Evolutionary conservation across 2,113 vertebrate species (phyloP).

Genomic region (Echinops telfairi): DNA sequence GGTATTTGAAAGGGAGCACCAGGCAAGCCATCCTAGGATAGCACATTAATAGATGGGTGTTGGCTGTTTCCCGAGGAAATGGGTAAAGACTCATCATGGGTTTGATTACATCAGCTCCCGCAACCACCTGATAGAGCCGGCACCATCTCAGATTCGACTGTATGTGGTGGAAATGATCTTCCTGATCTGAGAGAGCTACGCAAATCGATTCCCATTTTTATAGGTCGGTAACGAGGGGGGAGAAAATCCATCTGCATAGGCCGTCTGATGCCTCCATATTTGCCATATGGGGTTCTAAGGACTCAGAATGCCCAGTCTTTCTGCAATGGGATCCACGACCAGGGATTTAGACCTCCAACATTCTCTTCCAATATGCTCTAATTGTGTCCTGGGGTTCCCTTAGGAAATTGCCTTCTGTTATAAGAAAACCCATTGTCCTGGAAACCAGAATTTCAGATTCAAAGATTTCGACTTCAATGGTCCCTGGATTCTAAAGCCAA

Average conservation of each 20-base stretch:
- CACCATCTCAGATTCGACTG: neutral
- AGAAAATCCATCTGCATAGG: neutral
- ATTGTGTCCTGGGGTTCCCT: neutral
- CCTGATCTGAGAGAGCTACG: neutral
- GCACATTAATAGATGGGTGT: too few species aligned
- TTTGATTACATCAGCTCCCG: neutral
- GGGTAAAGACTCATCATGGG: neutral
- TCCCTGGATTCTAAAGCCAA: neutral
- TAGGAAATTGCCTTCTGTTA: neutral
- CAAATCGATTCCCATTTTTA: neutral
- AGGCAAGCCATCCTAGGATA: too few species aligned
- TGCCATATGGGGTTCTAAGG: neutral
- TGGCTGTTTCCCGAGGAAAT: neutral
- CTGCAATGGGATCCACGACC: neutral
- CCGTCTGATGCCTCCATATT: neutral
- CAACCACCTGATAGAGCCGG: neutral
- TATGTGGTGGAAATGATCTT: neutral
- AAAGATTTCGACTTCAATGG: neutral
- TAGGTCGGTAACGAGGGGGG: neutral
- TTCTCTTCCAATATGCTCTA: neutral
- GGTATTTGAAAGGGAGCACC: too few species aligned
- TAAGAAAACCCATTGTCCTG: neutral
- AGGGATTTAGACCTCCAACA: neutral
- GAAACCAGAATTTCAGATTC: constrained; percentile 27
- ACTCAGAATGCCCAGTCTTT: neutral